Evolutionary conservation across 2,113 vertebrate species (phyloP), one percentile per base, ranked within the genome.

Genomic region (Ptyas mucosa): DNA sequence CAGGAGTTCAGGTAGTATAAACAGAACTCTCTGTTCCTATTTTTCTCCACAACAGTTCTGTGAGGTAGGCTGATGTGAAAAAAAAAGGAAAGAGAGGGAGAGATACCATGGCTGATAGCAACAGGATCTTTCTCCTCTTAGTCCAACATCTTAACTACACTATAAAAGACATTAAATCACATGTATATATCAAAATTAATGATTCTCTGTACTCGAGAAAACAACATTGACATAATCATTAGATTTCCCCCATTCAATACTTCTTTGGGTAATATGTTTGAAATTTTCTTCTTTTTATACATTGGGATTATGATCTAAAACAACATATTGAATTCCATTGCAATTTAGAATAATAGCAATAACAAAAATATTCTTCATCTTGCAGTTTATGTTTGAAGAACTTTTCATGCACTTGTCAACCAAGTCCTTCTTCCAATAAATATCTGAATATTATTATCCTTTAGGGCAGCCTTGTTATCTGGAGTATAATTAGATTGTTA

Each of bases 371-470:
- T 96, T 94, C 95, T 94, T 95, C 96, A 96, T 95, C 94, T 94
- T 96, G 96, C 96, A 94, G 93, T 93, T 95, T 64, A 85, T 92
- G 95, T 92, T 94, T 95, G 86, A 95, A 96, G 89, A 92, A 96
- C 93, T 95, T 96, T 96, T 96, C 34, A 11, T 91, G 95, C 26
- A 18, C 90, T 94, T 91, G 93, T 85, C 94, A 97, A 97, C 96
- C 97, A 96, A 97, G 92, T 90, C 91, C 91, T 95, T 94, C 94
- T 94, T 96, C 94, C 97, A 96, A 97, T 95, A 96, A 96, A 95
- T 94, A 94, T 96, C 94, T 88, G 51, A 93, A 94, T 49, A 91
- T 87, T 93, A 87, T 90, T 97, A 92, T 96, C 86, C 96, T 24
- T 21, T 34, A 92, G n/a, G 93, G 58, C 93, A 90, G 90, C 94